A percentile compares a stretch with the other conserved stretches of the same genome.
Evolutionary conservation across 2,888 invertebrate species (phyloP).

Genomic region (Trachelus stipa): DNA sequence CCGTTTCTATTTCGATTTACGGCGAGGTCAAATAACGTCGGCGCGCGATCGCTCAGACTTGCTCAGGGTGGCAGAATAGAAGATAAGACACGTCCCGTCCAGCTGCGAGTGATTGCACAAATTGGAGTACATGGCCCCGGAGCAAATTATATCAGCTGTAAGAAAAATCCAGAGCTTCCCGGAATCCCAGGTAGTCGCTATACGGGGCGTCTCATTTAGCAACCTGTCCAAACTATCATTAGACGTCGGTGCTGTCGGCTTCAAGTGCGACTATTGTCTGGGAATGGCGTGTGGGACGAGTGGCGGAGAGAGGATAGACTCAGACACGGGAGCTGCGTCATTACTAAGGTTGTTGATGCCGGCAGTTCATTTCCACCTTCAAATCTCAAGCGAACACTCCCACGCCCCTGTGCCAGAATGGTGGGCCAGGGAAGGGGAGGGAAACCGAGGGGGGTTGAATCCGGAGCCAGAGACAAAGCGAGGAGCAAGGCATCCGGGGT

Average conservation of each 20-base stretch:
- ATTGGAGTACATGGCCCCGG: neutral
- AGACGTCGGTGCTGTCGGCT: slow-evolving; percentile 40
- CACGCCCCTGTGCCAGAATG: neutral
- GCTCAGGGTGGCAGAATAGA: neutral
- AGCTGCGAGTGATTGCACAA: neutral
- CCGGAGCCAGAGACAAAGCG: slow-evolving; percentile 58
- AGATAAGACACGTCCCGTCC: neutral
- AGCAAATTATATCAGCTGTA: neutral
- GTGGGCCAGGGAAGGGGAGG: slow-evolving; percentile 35
- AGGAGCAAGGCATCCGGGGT: slow-evolving; percentile 56
- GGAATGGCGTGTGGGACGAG: slow-evolving; percentile 52
- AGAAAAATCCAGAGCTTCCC: neutral
- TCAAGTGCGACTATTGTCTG: slow-evolving; percentile 58
- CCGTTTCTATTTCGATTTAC: neutral
- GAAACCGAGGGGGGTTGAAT: slow-evolving; percentile 45
- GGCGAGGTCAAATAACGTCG: neutral
- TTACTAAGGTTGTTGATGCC: slow-evolving; percentile 58
- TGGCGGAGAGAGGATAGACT: slow-evolving; percentile 50
- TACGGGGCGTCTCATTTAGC: slow-evolving; percentile 48
- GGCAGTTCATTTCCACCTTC: slow-evolving; percentile 59
- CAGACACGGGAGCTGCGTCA: slow-evolving; percentile 46
- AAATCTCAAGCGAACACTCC: slow-evolving; percentile 44
- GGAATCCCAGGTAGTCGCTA: neutral
- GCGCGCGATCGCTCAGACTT: neutral
- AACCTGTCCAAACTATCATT: slow-evolving; percentile 58